Evolutionary conservation across 2,888 invertebrate species (phyloP), one percentile per base, ranked within the genome.

Genomic region (Zaprionus bogoriensis): DNA sequence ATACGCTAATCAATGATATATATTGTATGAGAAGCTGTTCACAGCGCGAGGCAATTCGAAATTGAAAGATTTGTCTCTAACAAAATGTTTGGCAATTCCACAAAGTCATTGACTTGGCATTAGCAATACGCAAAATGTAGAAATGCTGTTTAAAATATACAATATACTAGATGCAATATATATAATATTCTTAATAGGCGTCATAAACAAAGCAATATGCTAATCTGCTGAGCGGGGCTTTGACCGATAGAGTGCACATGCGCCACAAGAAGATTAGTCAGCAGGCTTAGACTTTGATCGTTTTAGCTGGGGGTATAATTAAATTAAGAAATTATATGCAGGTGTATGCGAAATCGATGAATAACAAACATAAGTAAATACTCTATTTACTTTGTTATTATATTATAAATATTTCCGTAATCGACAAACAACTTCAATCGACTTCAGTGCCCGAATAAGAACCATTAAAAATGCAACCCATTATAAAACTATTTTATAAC

Each of bases 1-100:
- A 85, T 82, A 82, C 85, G 77, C 85, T 77, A 81, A 82, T 84
- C 85, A 84, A 81, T 84, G 82, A 70, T 70, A 73, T 58, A 71
- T 61, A 46, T 51, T 46, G 32, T 60, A 30, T 25, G 20, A 32
- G 23, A 23, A 12, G 14, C 5, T 46, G 10, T 3, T 19, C 52
- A 55, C 47, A 70, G n/a, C n/a, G n/a, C n/a, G n/a, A n/a, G n/a
- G n/a, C 67, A 61, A 63, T 36, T 36, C 36, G 52, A 66, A 62
- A 64, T 61, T 36, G 44, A 50, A 54, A 64, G 73, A 78, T 77
- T 75, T 77, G 41, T 46, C 45, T 55, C 41, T 36, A 42, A 32
- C 22, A 53, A 41, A n/a, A 44, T 58, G 20, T 45, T 41, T 42
- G 38, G 53, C 65, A 65, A 57, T 72, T 54, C 47, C 64, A 47